Evolutionary conservation across 2,888 invertebrate species (phyloP).

Genomic region (Tridacna crocea): DNA sequence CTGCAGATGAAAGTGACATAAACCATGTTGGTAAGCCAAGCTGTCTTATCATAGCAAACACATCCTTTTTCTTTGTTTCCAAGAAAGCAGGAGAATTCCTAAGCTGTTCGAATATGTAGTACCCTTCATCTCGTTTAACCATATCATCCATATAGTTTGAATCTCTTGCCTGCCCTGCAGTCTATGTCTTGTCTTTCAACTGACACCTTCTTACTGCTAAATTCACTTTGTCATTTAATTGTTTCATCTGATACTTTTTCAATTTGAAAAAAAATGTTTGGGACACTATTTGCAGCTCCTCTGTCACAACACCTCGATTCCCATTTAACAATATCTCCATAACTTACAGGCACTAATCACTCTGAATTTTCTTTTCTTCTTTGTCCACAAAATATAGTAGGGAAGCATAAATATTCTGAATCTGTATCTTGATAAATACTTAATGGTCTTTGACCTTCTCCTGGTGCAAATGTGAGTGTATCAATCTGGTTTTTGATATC

Average conservation of each 20-base stretch:
- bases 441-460: constrained; percentile 48
- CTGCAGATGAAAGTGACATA: constrained; percentile 8
- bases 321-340: constrained; percentile 29
- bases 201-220: constrained; percentile 23
- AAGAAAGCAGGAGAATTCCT: constrained; percentile 57
- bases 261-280: constrained; percentile 20
- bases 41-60: constrained; percentile 6
- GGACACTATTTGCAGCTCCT: constrained; percentile 6
- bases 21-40: constrained; percentile 1
- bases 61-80: constrained; percentile 47
- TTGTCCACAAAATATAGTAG: constrained; percentile 3
- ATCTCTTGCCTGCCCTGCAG: constrained; percentile 42
- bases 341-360: constrained; percentile 15
- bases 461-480: constrained; percentile 6
- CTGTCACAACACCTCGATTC: constrained; percentile 2
- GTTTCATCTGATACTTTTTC: not conserved
- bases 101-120: constrained; percentile 70
- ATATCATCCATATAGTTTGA: constrained; percentile 43
- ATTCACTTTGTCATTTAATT: too few relatives aligned
- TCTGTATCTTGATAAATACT: constrained; percentile 43
- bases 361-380: constrained; percentile 29
- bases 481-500: constrained; percentile 6
- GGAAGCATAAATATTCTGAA: constrained; percentile 41
- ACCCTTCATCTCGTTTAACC: constrained; percentile 75
- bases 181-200: constrained; percentile 25